Evolutionary conservation across 1,140 invertebrate species (phyloP).

Genomic region (Hylaeus volcanicus): DNA sequence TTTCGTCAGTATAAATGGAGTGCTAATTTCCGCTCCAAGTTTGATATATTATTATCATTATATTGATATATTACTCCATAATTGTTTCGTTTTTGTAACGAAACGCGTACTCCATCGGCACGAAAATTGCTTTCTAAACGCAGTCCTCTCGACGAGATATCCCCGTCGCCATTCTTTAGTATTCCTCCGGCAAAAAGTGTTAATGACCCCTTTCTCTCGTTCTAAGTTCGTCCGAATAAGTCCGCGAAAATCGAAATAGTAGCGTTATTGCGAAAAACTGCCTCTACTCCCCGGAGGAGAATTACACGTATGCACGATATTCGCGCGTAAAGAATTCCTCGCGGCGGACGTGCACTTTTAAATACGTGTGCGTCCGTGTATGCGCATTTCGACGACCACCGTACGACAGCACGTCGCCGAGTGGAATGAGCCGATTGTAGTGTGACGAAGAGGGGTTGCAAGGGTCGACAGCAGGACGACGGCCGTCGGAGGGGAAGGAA

Average conservation of each 20-base stretch:
- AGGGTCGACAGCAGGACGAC: slow-evolving; percentile 33
- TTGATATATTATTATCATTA: too few relatives aligned
- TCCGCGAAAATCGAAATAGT: slow-evolving; percentile 58
- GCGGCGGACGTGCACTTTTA: slow-evolving; percentile 27
- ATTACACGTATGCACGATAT: slow-evolving; percentile 13
- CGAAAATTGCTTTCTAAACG: neutral
- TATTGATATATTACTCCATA: neutral
- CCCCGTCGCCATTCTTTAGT: neutral
- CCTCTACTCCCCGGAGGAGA: slow-evolving; percentile 30
- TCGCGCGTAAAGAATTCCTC: slow-evolving; percentile 14
- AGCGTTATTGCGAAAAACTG: slow-evolving; percentile 45
- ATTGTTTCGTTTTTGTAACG: neutral
- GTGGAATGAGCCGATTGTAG: slow-evolving; percentile 52
- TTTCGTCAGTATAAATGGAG: too few relatives aligned
- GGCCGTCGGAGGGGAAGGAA: slow-evolving; percentile 29
- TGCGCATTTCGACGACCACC: slow-evolving; percentile 37
- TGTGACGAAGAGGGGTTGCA: slow-evolving; percentile 48
- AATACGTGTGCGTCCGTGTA: slow-evolving; percentile 23
- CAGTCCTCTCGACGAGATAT: neutral
- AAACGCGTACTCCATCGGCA: neutral
- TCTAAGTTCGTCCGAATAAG: neutral
- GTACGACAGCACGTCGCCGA: slow-evolving; percentile 57
- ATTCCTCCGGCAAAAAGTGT: neutral
- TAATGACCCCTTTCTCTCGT: neutral
- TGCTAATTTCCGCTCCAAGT: too few relatives aligned